Base-by-base conservation (phyloP, 2,113 vertebrate species). In the Pholis gunnellus region DNA sequence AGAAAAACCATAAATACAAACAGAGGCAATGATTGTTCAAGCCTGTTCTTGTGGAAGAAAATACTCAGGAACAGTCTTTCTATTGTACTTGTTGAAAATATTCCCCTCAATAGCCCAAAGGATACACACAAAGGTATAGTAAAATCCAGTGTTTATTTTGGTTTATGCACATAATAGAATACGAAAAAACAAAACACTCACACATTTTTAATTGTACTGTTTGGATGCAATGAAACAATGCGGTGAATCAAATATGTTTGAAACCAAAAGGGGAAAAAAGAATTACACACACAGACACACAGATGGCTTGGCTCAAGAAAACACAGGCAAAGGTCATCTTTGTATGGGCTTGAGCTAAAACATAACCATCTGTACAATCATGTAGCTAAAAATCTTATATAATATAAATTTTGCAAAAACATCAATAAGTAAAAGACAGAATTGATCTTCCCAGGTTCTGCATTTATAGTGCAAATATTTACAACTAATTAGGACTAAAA, bases 111-210 rank as follows among this genome's bases (percentile, higher is more conserved):
- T 48, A 6, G 46, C 9, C 5, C 1, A 69, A 77, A 72, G 14
- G 18, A 59, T 9, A 25, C 63, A 83, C 1, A 81, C 31, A 79
- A 46, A 69, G 6, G 22, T 40, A 6, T 25, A 13, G 50, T 73
- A 87, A 90, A 91, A 89, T 92, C 91, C 91, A 93, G 91, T 94
- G 91, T 93, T 94, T 93, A 93, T 92, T 93, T 89, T 82, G 27
- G 59, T 75, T 75, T 83, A 68, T 74, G 31, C 73, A 79, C 72
- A 86, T 17, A 87, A 66, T 40, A 27, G 0, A 82, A 78, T 75
- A 79, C 54, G 73, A 77, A 81, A 84, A 79, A 44, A n/a, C 69
- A 64, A 79, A 57, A 50, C 48, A 2, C 17, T 18, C 27, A 64
- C 60, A 87, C 61, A 18, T 66, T 63, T 25, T 40, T 48, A 50